These are phyloP conservation scores for Drosophila nebulosa DNA, from an alignment of 1,140 invertebrate genomes.

Conservation along the genomic window DNA sequence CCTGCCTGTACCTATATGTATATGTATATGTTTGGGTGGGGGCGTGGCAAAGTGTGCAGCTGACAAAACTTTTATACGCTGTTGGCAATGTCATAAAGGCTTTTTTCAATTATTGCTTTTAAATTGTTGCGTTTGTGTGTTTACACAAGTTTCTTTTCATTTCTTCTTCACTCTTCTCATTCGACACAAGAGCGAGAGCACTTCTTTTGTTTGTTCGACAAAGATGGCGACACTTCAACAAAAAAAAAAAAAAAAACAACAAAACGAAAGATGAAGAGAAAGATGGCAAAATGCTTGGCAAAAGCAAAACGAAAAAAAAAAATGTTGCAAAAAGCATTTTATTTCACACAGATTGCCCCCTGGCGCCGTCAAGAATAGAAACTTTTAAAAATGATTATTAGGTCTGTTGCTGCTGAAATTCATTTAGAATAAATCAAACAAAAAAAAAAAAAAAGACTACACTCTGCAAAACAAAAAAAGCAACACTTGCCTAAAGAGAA, in stretches of 20 bases:
- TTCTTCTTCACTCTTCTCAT: neutral
- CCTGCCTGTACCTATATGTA: neutral
- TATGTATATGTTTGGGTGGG: neutral
- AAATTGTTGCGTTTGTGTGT: constrained; percentile 51
- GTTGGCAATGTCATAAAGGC: constrained; percentile 42
- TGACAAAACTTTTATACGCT: constrained; percentile 43
- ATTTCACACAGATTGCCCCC: constrained; percentile 9
- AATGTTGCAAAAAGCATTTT: constrained; percentile 43
- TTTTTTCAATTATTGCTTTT: constrained; percentile 52
- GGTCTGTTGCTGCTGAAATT: neutral
- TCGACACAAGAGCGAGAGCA: neutral
- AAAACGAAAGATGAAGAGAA: constrained; percentile 12
- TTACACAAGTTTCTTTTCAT: constrained; percentile 43
- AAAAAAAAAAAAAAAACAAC: constrained; percentile 1
- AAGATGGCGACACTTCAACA: constrained; percentile 23
- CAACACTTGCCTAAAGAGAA: too few relatives aligned
- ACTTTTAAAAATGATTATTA: constrained; percentile 2
- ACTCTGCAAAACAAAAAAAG: too few relatives aligned
- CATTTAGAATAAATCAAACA: constrained; percentile 1
- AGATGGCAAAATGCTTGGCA: constrained; percentile 11
- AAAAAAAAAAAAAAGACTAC: neutral
- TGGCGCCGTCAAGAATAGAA: constrained; percentile 8
- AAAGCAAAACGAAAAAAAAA: constrained; percentile 8
- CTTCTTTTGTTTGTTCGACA: neutral
- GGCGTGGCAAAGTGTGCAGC: constrained; percentile 28